phyloP scores from a whole-genome alignment of 64 coral and sea anemone genomes.

The Montipora capricornis region DNA sequence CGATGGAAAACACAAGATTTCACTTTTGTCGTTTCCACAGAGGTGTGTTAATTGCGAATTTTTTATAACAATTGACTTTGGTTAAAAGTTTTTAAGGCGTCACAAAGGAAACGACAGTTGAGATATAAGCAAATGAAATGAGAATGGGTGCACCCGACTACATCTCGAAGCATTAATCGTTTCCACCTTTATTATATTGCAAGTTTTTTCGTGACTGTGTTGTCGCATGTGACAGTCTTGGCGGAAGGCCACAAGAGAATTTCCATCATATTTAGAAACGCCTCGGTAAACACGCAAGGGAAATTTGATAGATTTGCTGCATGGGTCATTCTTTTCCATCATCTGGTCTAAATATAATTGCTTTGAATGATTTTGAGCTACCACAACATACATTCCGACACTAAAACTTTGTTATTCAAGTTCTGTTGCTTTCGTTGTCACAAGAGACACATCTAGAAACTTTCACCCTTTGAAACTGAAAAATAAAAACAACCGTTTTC shows the following conservation, averaged over 20 bases:
- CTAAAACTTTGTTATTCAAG: neutral
- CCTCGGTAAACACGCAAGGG: neutral
- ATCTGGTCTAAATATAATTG: neutral
- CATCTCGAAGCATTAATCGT: constrained; percentile 28
- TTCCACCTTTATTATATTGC: neutral
- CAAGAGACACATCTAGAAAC: too few species aligned
- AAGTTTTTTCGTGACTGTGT: neutral
- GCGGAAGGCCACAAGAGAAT: neutral
- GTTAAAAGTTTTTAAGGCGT: neutral
- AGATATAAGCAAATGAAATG: neutral
- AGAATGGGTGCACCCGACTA: neutral
- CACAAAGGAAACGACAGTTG: neutral
- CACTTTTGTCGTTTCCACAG: neutral
- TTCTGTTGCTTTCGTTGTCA: too few species aligned
- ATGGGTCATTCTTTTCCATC: neutral
- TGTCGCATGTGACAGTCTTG: neutral
- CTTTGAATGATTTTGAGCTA: neutral
- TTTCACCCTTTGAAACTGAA: too few species aligned
- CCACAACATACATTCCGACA: neutral
- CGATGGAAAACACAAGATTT: neutral
- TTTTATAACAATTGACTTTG: neutral
- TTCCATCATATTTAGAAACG: neutral
- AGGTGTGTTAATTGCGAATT: neutral
- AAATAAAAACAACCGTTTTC: too few species aligned
- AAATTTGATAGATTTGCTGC: constrained; percentile 25